phyloP scores from a whole-genome alignment of 2,888 invertebrate species.

The Corythucha ciliata region DNA sequence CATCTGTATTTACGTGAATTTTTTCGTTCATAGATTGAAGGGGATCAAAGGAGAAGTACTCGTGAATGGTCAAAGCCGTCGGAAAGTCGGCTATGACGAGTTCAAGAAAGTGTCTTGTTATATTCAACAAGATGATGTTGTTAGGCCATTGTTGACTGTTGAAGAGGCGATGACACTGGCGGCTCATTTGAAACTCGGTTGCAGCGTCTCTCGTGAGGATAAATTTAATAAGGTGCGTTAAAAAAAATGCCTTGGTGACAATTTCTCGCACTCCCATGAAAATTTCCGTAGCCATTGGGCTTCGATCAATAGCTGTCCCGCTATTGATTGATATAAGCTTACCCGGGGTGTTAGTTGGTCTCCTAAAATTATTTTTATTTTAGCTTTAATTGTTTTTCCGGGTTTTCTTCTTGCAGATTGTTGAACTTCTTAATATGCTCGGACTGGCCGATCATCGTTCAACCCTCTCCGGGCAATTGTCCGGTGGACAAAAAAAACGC shows the following conservation, averaged over 20 bases:
- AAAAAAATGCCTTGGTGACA: too few relatives aligned
- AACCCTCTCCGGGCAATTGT: conserved; percentile 61
- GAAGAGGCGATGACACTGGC: conserved; percentile 75
- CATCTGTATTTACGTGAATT: not conserved
- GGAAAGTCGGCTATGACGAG: conserved; percentile 51
- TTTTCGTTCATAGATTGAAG: too few relatives aligned
- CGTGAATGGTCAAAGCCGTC: conserved; percentile 56
- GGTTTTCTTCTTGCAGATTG: conserved; percentile 60
- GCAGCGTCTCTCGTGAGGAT: conserved; percentile 49
- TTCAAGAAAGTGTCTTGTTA: conserved; percentile 69
- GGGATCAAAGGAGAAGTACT: conserved; percentile 63
- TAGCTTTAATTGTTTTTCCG: too few relatives aligned
- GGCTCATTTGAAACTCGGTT: conserved; percentile 71
- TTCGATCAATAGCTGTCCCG: too few relatives aligned
- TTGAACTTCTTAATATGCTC: conserved; percentile 61
- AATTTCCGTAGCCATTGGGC: too few relatives aligned
- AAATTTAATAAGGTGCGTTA: conserved; percentile 32
- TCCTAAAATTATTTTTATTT: not conserved
- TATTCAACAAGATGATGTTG: conserved; percentile 73
- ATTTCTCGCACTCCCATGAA: too few relatives aligned
- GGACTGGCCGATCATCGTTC: conserved; percentile 59
- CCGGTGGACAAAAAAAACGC: conserved; percentile 76
- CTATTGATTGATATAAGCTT: too few relatives aligned
- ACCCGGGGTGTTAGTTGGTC: too few relatives aligned
- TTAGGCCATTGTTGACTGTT: conserved; percentile 65